Evolutionary conservation across 2,797 vertebrate species (phyloP).

Genomic region (Lophius americanus): DNA sequence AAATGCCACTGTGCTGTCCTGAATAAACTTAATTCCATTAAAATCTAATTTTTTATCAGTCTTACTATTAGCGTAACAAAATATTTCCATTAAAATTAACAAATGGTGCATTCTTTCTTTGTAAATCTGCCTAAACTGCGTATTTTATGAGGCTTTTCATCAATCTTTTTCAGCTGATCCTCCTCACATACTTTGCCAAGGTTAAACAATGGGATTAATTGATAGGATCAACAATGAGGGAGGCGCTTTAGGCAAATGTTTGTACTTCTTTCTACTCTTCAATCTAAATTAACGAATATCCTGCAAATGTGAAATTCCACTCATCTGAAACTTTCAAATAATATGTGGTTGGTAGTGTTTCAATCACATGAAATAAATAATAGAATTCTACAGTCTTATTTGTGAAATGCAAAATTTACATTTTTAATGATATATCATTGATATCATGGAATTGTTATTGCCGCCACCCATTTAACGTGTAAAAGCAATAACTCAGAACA

Average conservation of each 20-base stretch:
- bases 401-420: not conserved
- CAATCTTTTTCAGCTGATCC: not conserved
- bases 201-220: conserved; percentile 10
- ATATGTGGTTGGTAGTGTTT: not conserved
- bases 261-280: conserved; percentile 1
- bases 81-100: conserved; percentile 1
- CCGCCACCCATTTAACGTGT: too few relatives aligned
- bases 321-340: not conserved
- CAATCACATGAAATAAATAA: not conserved
- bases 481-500: too few relatives aligned
- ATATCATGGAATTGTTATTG: too few relatives aligned
- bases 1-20: not conserved
- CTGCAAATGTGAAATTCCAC: conserved; percentile 2
- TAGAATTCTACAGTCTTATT: not conserved
- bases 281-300: conserved; percentile 10
- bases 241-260: not conserved
- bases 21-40: conserved; percentile 7
- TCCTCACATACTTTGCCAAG: conserved; percentile 18
- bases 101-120: conserved; percentile 2
- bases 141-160: not conserved
- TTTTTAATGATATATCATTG: too few relatives aligned
- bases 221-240: not conserved
- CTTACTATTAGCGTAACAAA: conserved; percentile 1
- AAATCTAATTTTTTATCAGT: not conserved
- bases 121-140: not conserved